Percentiles rank a stretch among this genome's conserved stretches.
phyloP scores from a whole-genome alignment of 2,888 invertebrate species.

The Dorcus parallelipipedus region DNA sequence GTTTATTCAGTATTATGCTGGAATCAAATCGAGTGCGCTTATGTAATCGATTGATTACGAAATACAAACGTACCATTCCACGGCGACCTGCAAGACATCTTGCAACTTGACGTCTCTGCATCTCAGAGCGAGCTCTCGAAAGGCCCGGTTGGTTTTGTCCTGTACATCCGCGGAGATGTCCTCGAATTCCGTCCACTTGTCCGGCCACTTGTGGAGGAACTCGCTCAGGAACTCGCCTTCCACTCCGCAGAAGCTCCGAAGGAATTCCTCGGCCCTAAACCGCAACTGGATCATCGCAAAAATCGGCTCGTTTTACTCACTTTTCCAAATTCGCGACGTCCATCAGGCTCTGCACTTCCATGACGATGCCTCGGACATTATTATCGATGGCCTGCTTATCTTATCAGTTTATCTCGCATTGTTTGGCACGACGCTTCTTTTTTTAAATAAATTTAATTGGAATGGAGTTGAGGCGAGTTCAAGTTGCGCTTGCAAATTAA shows the following conservation, averaged over 20 bases:
- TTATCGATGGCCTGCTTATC: too few species aligned
- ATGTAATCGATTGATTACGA: neutral
- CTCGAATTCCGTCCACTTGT: conserved; percentile 11
- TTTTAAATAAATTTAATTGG: too few species aligned
- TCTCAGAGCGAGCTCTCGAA: conserved; percentile 1
- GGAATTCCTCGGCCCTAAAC: conserved; percentile 19
- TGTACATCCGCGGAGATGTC: conserved; percentile 9
- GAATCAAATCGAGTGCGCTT: neutral
- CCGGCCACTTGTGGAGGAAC: conserved; percentile 7
- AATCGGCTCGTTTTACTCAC: neutral
- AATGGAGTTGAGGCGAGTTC: too few species aligned
- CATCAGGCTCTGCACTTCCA: too few species aligned
- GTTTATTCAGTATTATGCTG: conserved; percentile 27
- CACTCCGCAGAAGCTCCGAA: conserved; percentile 6
- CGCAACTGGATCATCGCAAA: too few species aligned
- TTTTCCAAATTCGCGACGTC: conserved; percentile 7
- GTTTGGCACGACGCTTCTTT: too few species aligned
- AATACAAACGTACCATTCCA: conserved; percentile 11
- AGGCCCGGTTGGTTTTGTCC: conserved; percentile 8
- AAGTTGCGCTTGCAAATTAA: too few species aligned
- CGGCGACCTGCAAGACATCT: conserved; percentile 6
- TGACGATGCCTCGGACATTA: too few species aligned
- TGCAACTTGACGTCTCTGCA: neutral
- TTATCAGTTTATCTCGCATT: too few species aligned
- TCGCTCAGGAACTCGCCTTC: conserved; percentile 4